Evolutionary conservation across 2,113 vertebrate genomes (phyloP), one percentile per base, ranked within the genome.

Genomic region (Nestor notabilis): DNA sequence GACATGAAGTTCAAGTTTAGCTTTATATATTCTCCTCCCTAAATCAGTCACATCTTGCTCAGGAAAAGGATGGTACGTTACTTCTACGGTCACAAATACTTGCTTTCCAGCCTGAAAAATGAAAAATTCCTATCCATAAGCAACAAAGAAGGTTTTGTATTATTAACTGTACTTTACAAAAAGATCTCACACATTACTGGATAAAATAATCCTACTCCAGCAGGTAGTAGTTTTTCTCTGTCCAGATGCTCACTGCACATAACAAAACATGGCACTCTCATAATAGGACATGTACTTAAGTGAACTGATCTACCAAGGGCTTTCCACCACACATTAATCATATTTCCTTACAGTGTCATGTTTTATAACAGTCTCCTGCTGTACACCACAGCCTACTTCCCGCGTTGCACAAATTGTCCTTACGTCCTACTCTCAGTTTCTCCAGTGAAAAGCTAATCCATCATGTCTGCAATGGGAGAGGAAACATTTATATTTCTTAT

Each of bases 281-380:
- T 17, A 31, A 25, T 1, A 68, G 29, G 47, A 52, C 24, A 43
- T 10, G 18, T 44, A 60, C 50, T 90, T 90, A 11, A 92, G 46
- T 11, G 35, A 95, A 70, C 80, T 53, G 77, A 69, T 83, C 47
- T 64, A 41, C 70, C 61, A 95, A 69, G 70, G 44, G 56, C 19
- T 76, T 75, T 80, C 86, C 69, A 69, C 85, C 63, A 82, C 65
- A 82, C 29, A 52, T n/a, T 60, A 75, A 87, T 80, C 71, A 49
- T 61, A 53, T 68, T 77, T 96, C 63, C 77, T 69, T 69, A 70
- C 60, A 79, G 89, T 58, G 29, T 87, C 83, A 35, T 82, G 80
- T 94, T 96, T 90, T 78, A 23, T 91, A 95, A 81, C 79, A 81
- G 44, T 76, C 86, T 79, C 72, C 76, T 89, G 76, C 76, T 68